Base-by-base conservation (phyloP, 1,140 invertebrate species). In the Anoplolepis gracilipes region DNA sequence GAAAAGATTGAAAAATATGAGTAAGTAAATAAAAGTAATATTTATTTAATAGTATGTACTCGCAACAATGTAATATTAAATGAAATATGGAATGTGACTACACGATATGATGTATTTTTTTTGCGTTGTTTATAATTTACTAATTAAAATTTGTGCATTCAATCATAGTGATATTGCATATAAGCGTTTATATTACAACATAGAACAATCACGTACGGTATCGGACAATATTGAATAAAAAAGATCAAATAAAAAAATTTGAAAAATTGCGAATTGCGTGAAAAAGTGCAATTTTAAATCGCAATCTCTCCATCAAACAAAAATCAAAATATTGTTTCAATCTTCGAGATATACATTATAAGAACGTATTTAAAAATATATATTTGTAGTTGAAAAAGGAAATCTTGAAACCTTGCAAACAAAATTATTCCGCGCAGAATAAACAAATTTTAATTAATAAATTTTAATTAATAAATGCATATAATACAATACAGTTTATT, bases 121-220 rank as follows among this genome's bases (percentile, higher is more conserved):
- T 81, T 0, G 25, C 19, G 33, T 82, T 82, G 65, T 81, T 25
- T 46, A 25, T 33, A 33, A 72, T 59, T 72, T 70, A 3, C 4
- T 19, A 19, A 70, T 42, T 30, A 61, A 72, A 59, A 42, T 81
- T 55, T 6, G n/a, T 57, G 25, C 16, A 22, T 55, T 39, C 6
- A 13, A 8, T 2, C 8, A 2, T 55, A 39, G 8, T 13, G 46
- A 13, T 30, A 81, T 13, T 30, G 36, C 25, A 5, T 30, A 57
- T 16, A 25, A 6, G 3, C 30, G 30, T 8, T 36, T 30, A 55
- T 25, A 55, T 4, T 57, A n/a, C 8, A 53, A 69, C 49, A 53
- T 11, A 55, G 3, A 57, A 19, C n/a, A 3, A 81, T 55, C 57
- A 42, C 28, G 8, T 49, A 19, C 2, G 28, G 19, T 7, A 28